These are phyloP conservation scores for Metridium senile DNA, from an alignment of 92 coral and sea anemone species.

Conservation along the genomic window DNA sequence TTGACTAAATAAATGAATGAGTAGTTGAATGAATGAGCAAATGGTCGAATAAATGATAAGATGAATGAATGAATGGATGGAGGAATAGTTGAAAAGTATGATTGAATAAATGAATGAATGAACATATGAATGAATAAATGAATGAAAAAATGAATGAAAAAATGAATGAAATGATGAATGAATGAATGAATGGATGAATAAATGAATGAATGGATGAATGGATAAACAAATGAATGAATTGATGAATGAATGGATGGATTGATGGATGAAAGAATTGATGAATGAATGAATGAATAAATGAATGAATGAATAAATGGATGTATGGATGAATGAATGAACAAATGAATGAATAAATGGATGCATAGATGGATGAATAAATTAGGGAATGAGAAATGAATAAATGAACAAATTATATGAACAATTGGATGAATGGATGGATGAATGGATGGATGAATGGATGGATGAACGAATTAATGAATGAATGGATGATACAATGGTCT, in stretches of 20 bases:
- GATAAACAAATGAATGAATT: not conserved
- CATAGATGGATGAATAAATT: too few relatives aligned
- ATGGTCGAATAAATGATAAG: not conserved
- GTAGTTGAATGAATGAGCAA: not conserved
- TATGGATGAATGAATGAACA: not conserved
- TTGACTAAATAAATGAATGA: not conserved
- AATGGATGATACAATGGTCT: not conserved
- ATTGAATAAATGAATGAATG: not conserved
- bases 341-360: not conserved
- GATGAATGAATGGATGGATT: not conserved
- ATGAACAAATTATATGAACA: not conserved
- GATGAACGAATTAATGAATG: not conserved
- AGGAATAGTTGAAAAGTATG: not conserved
- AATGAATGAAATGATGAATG: not conserved
- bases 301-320: not conserved
- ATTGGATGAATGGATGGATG: not conserved
- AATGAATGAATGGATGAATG: not conserved
- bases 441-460: not conserved
- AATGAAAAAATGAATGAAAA: not conserved
- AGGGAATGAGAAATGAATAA: not conserved
- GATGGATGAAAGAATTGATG: not conserved
- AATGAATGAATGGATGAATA: not conserved
- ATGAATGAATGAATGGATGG: not conserved
- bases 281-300: not conserved
- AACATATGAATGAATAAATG: not conserved